Conservation (phyloP, 2,888 invertebrate genomes). For the Drosophila mettleri region DNA sequence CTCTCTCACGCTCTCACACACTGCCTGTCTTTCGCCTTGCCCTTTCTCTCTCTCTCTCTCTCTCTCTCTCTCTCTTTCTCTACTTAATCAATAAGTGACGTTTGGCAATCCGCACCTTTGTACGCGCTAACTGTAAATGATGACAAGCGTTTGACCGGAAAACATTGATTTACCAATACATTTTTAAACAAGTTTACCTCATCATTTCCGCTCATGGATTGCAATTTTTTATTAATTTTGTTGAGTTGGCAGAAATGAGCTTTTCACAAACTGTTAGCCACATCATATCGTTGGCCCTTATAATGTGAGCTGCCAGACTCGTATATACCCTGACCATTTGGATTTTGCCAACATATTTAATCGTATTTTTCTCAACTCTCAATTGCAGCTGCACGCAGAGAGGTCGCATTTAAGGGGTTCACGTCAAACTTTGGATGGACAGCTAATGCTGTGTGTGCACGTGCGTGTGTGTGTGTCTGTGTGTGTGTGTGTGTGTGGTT, state of each 20-base stretch:
- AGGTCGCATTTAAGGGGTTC: background rate
- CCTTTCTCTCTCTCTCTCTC: background rate
- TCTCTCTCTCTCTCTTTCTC: background rate
- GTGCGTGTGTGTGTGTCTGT: too few relatives aligned
- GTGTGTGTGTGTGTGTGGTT: too few relatives aligned
- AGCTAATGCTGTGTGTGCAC: constrained; percentile 15
- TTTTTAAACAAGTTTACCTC: constrained; percentile 10
- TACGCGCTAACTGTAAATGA: constrained; percentile 7
- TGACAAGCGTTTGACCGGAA: constrained; percentile 1
- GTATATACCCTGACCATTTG: too few relatives aligned
- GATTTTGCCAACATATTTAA: too few relatives aligned
- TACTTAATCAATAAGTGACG: constrained; percentile 13
- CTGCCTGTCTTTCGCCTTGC: too few relatives aligned
- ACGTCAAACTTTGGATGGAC: background rate
- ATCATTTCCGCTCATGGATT: constrained; percentile 10
- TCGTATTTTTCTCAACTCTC: too few relatives aligned
- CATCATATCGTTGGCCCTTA: background rate
- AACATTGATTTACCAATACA: constrained; percentile 8
- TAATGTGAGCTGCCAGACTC: too few relatives aligned
- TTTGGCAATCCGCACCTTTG: constrained; percentile 3
- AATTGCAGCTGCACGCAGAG: constrained; percentile 15
- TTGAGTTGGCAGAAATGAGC: constrained; percentile 4
- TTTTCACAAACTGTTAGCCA: constrained; percentile 1
- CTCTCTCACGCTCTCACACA: background rate
- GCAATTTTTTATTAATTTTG: constrained; percentile 11